phyloP scores from a whole-genome alignment of 2,888 invertebrate genomes.

The Synergus laeviventris region DNA sequence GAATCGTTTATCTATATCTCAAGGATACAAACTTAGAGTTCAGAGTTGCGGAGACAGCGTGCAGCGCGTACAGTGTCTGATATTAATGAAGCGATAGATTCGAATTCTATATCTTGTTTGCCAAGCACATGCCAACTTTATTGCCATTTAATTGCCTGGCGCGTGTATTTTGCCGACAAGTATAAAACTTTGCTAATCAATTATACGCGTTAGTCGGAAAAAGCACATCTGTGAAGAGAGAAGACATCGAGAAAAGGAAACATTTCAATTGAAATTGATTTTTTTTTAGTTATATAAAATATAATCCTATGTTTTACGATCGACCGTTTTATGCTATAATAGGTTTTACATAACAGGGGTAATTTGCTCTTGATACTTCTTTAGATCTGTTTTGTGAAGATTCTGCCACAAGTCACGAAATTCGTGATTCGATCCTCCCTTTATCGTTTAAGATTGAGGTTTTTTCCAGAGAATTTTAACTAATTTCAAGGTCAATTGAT shows the following conservation, averaged over 20 bases:
- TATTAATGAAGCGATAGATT: conserved; percentile 31
- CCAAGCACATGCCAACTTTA: background rate
- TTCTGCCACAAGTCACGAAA: background rate
- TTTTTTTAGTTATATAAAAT: too few species aligned
- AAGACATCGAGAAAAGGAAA: background rate
- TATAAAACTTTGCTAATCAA: background rate
- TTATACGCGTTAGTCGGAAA: background rate
- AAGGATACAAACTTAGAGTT: background rate
- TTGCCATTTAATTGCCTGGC: background rate
- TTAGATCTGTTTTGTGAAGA: background rate
- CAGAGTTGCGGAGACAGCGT: conserved; percentile 15
- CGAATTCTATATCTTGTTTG: conserved; percentile 24
- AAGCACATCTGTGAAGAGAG: background rate
- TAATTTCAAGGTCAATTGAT: background rate
- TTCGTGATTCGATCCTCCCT: background rate
- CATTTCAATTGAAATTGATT: background rate
- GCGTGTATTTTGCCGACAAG: background rate
- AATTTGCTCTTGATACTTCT: background rate
- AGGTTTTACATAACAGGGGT: background rate
- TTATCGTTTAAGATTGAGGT: background rate
- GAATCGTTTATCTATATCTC: conserved; percentile 29
- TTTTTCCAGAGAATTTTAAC: background rate
- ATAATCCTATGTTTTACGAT: too few species aligned
- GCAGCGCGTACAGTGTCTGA: conserved; percentile 32
- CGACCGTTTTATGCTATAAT: background rate